Evolutionary conservation across 2,888 invertebrate genomes (phyloP), one percentile per base, ranked within the genome.

Genomic region (Dolomedes plantarius): DNA sequence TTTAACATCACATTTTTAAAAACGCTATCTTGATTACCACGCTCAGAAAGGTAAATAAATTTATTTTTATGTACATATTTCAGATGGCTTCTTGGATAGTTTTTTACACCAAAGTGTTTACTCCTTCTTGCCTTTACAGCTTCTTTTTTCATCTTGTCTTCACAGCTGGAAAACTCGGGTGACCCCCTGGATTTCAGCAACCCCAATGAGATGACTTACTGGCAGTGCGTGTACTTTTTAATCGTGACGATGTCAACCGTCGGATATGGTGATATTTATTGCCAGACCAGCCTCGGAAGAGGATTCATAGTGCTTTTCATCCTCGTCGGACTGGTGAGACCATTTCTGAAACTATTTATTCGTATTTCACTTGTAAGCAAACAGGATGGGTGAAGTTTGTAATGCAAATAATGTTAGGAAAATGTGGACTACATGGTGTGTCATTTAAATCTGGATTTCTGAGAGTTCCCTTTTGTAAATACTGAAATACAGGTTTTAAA

Each of bases 181-280:
- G 99, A 99, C 93, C 98, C 98, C 90, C 94, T 97, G 93, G 96
- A 98, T 91, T 99, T 99, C 93, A 94, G 94, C 91, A 99, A 99
- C 93, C 95, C 97, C 88, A 97, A 98, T 92, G 94, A 95, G 91
- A 94, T 99, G 91, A 96, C 98, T 88, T 99, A 99, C 93, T 99
- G 99, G 97, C 98, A 98, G 91, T 99, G 99, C 92, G 98, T 99
- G 91, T 99, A 99, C 94, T 99, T 99, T 94, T 95, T 99, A 90
- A 96, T 99, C 93, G 99, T 99, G 91, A 99, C 99, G 91, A 99
- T 99, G 99, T 99, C 99, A 91, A 99, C 99, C 89, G 99, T 99
- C 92, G 99, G 99, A 92, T 99, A 98, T 93, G 99, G 99, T 93
- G 99, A 99, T 93, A 97, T 99, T 91, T 97, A 95, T 94, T 99